Base-by-base conservation (phyloP, 2,113 vertebrate species). In the Catharus fuscescens region DNA sequence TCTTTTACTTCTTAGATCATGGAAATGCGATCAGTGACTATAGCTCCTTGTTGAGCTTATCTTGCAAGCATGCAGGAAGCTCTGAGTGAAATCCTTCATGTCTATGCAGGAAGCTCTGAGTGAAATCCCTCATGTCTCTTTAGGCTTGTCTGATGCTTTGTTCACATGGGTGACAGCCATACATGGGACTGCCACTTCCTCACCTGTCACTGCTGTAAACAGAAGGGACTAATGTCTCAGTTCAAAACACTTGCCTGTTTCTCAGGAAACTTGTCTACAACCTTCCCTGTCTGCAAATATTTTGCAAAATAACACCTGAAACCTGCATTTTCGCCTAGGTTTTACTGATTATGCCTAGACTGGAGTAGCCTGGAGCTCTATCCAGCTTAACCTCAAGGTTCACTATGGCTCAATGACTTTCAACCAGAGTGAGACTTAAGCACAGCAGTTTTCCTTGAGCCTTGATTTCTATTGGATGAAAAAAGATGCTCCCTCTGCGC, bases 311-410 rank as follows among this genome's bases (percentile, higher is more conserved):
- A 61, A 36, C 6, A 65, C 19, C 25, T 18, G 13, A 88, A 72
- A 3, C 28, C 24, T 16, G 10, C 5, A 11, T 3, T 36, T 82
- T 54, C 28, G 16, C 18, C 8, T n/a, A 0, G 9, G 16, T 34
- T 36, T 36, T 76, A 52, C 47, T 72, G 8, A 20, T 44, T 11
- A 14, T 52, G 16, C 16, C 50, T 59, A 34, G 56, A 70, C 29
- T 3, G 5, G n/a, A 57, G 16, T 6, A 80, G 24, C 60, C 47
- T 56, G 32, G 60, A 80, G 12, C 15, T 50, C 20, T 54, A 9
- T 67, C 5, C 29, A 52, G 9, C 4, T 74, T 26, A 81, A 21
- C 17, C 12, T 78, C 64, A 31, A 29, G 16, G 52, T 64, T 92
- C 32, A 12, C 14, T 54, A 9, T 0, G 0, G 32, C 34, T 94